Base-by-base conservation (phyloP, 2,888 invertebrate species). In the Drosophila lutescens region DNA sequence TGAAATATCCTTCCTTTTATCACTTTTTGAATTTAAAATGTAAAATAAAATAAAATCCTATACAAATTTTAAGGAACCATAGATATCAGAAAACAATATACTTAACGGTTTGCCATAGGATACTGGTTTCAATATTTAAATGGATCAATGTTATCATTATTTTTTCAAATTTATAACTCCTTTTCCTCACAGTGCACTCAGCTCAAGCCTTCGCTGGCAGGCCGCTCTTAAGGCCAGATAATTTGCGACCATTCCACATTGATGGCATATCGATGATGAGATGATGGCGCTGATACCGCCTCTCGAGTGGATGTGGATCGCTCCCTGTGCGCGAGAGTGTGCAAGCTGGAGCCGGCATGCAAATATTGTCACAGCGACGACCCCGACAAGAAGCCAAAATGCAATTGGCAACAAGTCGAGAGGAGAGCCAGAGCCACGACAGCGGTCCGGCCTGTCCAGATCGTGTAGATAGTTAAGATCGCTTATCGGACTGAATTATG, bases 381-480 rank as follows among this genome's bases (percentile, higher is more conserved):
- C 62, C 47, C 58, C 62, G 43, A 57, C 76, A 78, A 80, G 80
- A 68, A 65, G 78, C 74, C 77, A 20, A 77, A 77, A 68, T 65
- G 78, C 81, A 78, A 74, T 78, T 78, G 78, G 66, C 72, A 69
- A 54, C 23, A 61, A 69, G 54, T 23, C 13, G 20, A 59, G 26
- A 26, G 26, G 26, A 26, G 26, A 26, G 26, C 26, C 26, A 47
- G 49, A 36, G 41, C 60, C 55, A 20, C 34, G 74, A 69, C 71
- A 71, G 66, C 60, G 63, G 63, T 70, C 59, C 66, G 23, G 69
- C 54, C 81, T 84, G 77, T 87, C 78, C 84, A 76, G 83, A 85
- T 85, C 89, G 89, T 88, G 85, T 88, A 85, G 85, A 85, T 85
- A 85, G 85, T 85, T 85, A 87, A 85, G 85, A 85, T 85, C 88